Percentiles rank a stretch among this genome's conserved stretches.
Evolutionary conservation across 2,888 invertebrate genomes (phyloP).

Genomic region (Galerucella nymphaeae): DNA sequence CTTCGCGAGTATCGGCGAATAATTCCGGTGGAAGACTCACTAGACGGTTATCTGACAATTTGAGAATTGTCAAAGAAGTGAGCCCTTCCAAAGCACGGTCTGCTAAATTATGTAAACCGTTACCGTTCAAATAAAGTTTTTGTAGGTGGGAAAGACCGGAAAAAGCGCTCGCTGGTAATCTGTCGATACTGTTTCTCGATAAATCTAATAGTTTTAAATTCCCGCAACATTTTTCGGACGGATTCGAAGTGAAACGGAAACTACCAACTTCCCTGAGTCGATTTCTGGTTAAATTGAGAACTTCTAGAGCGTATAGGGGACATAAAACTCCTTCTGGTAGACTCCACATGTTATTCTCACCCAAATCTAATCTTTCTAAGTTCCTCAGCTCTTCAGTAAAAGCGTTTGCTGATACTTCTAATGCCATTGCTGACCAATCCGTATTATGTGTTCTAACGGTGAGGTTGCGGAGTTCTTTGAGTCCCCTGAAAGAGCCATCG

Average conservation of each 20-base stretch:
- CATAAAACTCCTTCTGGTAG: slow-evolving; percentile 83
- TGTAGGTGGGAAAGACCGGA: slow-evolving; percentile 78
- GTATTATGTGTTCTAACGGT: slow-evolving; percentile 87
- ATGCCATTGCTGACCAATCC: slow-evolving; percentile 84
- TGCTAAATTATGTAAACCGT: slow-evolving; percentile 79
- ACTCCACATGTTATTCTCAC: slow-evolving; percentile 84
- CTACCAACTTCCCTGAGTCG: slow-evolving; percentile 79
- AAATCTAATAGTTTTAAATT: slow-evolving; percentile 78
- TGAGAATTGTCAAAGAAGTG: slow-evolving; percentile 76
- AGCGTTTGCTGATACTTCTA: slow-evolving; percentile 79
- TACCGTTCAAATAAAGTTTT: slow-evolving; percentile 80
- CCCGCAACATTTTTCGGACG: slow-evolving; percentile 76
- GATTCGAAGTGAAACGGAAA: slow-evolving; percentile 73
- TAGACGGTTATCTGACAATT: slow-evolving; percentile 84
- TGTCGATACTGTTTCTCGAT: slow-evolving; percentile 82
- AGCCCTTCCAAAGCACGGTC: slow-evolving; percentile 84
- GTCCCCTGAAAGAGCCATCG: slow-evolving; percentile 83
- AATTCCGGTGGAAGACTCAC: slow-evolving; percentile 84
- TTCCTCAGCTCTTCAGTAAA: slow-evolving; percentile 80
- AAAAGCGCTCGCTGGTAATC: slow-evolving; percentile 77
- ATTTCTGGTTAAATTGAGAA: slow-evolving; percentile 83
- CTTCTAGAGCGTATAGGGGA: slow-evolving; percentile 78
- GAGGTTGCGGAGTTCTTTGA: slow-evolving; percentile 80
- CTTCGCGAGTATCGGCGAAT: slow-evolving; percentile 80
- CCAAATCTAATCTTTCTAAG: slow-evolving; percentile 79